Conservation (phyloP, 2,113 vertebrate genomes). For the Todiramphus chloris region DNA sequence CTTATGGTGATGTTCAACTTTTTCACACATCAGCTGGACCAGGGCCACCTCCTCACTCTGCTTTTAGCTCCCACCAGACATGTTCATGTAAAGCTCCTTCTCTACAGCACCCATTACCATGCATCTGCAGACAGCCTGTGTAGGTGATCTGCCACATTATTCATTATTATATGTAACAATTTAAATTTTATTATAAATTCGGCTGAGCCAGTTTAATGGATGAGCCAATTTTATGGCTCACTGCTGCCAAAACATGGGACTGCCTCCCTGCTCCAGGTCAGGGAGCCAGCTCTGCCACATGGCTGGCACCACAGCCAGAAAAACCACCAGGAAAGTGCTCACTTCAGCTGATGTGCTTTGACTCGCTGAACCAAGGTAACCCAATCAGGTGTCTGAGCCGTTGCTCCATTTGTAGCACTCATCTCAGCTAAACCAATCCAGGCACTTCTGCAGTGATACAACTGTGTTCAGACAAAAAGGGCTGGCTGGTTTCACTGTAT, state of each 20-base stretch:
- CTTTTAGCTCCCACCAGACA: background rate
- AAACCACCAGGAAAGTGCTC: background rate
- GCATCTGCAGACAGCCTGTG: accelerated
- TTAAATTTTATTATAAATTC: background rate
- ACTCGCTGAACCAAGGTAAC: background rate
- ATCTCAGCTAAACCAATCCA: background rate
- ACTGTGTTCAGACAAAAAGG: background rate
- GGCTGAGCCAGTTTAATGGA: background rate
- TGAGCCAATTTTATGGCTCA: background rate
- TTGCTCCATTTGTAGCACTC: background rate
- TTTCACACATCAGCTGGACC: background rate
- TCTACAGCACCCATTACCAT: background rate
- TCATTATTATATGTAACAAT: background rate
- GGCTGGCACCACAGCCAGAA: background rate
- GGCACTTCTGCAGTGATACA: background rate
- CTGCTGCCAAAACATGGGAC: background rate
- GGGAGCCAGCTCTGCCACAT: background rate
- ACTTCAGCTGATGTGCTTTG: background rate
- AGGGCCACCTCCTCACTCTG: background rate
- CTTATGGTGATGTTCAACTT: background rate
- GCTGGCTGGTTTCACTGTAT: background rate
- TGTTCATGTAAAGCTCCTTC: background rate
- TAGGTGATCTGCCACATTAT: background rate
- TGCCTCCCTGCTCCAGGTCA: background rate
- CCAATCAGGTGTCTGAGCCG: background rate